phyloP scores from a whole-genome alignment of 2,888 invertebrate genomes.

The Oxystoma pomonae region DNA sequence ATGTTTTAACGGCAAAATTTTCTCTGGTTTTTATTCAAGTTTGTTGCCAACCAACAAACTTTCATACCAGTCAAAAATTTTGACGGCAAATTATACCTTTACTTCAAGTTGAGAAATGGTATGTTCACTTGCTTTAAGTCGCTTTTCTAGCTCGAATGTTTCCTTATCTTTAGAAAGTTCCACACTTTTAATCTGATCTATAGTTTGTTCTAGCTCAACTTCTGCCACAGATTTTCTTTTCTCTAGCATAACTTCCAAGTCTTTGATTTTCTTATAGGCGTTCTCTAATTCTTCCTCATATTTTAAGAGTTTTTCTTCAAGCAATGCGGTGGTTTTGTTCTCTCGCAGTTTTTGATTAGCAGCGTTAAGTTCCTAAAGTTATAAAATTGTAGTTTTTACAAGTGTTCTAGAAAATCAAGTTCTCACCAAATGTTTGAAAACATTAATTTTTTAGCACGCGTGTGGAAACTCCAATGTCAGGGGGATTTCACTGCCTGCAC shows the following conservation, averaged over 20 bases:
- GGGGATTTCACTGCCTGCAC: too few species aligned
- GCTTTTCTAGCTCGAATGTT: conserved; percentile 4
- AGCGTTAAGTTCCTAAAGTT: background rate
- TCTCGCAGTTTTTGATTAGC: background rate
- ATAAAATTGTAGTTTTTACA: too few species aligned
- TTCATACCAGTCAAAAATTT: background rate
- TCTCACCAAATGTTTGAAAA: too few species aligned
- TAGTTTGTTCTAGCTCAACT: background rate
- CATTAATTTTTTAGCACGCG: too few species aligned
- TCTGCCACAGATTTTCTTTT: background rate
- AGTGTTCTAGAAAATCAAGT: too few species aligned
- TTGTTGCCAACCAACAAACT: background rate
- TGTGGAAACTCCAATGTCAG: too few species aligned
- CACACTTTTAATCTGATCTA: background rate
- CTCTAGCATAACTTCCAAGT: background rate
- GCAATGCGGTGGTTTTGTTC: background rate
- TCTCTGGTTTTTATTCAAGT: too few species aligned
- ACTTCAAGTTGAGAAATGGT: too few species aligned
- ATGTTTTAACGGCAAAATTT: too few species aligned
- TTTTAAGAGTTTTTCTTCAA: conserved; percentile 13
- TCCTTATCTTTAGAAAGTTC: background rate
- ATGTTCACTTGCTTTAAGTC: too few species aligned
- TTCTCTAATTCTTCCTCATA: conserved; percentile 18
- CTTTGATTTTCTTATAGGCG: conserved; percentile 13
- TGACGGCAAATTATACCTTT: too few species aligned